Evolutionary conservation across 2,888 invertebrate genomes (phyloP), one percentile per base, ranked within the genome.

Genomic region (Drosophila pseudotalamancana): DNA sequence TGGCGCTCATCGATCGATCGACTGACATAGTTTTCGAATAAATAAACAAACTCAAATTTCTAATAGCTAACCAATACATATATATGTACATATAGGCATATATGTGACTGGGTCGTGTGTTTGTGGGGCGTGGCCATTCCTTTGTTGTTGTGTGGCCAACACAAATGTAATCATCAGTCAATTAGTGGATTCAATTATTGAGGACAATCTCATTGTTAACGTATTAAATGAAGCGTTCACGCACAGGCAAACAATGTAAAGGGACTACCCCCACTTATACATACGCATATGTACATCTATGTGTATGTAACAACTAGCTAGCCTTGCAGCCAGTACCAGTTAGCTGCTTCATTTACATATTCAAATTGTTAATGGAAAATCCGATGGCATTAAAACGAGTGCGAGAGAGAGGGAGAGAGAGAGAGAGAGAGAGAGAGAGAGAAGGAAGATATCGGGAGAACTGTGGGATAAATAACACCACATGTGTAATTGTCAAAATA

Each of bases 111-210:
- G 4, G 32, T 3, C 1, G 9, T 14, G 23, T 42, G 25, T 1
- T n/a, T n/a, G 21, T 2, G 14, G 25, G 6, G 31, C 11, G 6
- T 42, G 45, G 18, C 25, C 19, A n/a, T 45, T 43, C 59, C 37
- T 40, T 51, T 65, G 69, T 67, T 79, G 60, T 60, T 83, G 53
- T 80, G 59, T 72, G 76, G 64, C 82, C 81, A 81, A 82, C 85
- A 83, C 81, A 83, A 84, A 87, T 81, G 79, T 77, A 87, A 88
- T 88, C 84, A 81, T 78, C 81, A 87, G 88, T 85, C 87, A 88
- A 88, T 88, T 88, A 88, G 87, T 85, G 86, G 88, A 87, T 88
- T 88, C 88, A 88, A 88, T 88, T 88, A 88, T 87, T 85, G 81
- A 79, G 79, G 74, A 84, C 88, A 85, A 84, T 81, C 78, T 71